Conservation (phyloP, 2,888 invertebrate genomes). For the Lymantria monacha region DNA sequence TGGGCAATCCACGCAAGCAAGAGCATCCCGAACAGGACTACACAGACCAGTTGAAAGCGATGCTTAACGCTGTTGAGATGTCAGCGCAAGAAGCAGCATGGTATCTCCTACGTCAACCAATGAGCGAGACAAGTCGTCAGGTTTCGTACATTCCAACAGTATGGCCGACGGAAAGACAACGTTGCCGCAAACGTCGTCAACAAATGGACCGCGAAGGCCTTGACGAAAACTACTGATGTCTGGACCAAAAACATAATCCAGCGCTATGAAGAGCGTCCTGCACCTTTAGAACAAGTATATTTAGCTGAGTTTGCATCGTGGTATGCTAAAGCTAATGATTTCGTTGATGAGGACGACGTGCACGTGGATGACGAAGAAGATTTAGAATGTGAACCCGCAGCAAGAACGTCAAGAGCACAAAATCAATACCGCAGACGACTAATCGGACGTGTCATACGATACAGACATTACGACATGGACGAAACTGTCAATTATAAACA, state of each 20-base stretch:
- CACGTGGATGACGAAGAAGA: constrained; percentile 34
- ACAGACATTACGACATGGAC: constrained; percentile 49
- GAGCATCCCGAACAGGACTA: constrained; percentile 34
- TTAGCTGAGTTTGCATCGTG: constrained; percentile 37
- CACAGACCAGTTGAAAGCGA: constrained; percentile 21
- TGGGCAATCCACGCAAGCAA: constrained; percentile 43
- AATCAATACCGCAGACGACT: constrained; percentile 22
- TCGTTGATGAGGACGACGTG: constrained; percentile 41
- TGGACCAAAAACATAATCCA: constrained; percentile 39
- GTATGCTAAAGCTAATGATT: constrained; percentile 26
- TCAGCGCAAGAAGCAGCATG: constrained; percentile 62
- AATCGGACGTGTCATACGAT: constrained; percentile 41
- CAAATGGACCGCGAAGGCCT: constrained; percentile 38
- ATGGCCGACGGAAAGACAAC: constrained; percentile 52
- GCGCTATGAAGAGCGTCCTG: constrained; percentile 35
- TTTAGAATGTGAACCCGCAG: constrained; percentile 28
- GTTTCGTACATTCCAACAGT: constrained; percentile 50
- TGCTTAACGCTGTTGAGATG: constrained; percentile 53
- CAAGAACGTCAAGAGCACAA: constrained; percentile 24
- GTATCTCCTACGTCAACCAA: constrained; percentile 59
- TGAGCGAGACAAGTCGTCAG: constrained; percentile 43
- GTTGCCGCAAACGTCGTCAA: constrained; percentile 29
- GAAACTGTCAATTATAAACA: constrained; percentile 43
- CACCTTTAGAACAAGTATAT: constrained; percentile 26
- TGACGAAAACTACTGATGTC: constrained; percentile 33